Percentiles rank a stretch among this genome's conserved stretches.
Conservation (phyloP, 2,113 vertebrate species). For the Copsychus sechellarum region DNA sequence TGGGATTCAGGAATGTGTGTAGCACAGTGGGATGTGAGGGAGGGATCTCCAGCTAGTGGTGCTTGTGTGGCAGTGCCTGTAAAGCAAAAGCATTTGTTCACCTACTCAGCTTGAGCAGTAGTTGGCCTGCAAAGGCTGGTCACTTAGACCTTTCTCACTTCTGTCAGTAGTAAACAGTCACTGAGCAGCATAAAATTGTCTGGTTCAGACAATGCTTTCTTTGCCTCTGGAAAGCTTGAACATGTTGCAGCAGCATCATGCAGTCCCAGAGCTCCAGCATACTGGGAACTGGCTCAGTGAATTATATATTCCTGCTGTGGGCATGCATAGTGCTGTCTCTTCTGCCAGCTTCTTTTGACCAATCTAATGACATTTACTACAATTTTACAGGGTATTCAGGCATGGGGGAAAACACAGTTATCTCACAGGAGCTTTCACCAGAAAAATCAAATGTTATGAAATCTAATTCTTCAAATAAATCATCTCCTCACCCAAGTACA, state of each 20-base stretch:
- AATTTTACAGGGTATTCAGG: conserved; percentile 76
- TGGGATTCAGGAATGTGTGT: neutral
- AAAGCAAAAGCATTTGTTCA: neutral
- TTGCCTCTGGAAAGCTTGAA: conserved; percentile 36
- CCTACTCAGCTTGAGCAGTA: fast-evolving
- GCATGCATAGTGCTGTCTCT: neutral
- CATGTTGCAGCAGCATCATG: neutral
- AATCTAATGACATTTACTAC: neutral
- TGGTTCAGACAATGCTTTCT: neutral
- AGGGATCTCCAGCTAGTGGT: neutral
- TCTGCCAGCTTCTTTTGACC: neutral
- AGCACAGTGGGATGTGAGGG: neutral
- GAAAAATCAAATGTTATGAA: conserved; percentile 72
- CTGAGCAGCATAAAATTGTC: neutral
- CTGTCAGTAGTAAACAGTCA: neutral
- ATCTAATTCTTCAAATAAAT: conserved; percentile 73
- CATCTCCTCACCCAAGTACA: conserved; percentile 78
- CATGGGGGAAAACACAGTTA: conserved; percentile 81
- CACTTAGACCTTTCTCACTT: neutral
- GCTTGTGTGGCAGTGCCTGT: neutral
- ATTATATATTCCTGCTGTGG: fast-evolving
- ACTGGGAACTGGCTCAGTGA: neutral
- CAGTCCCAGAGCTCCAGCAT: neutral
- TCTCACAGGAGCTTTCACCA: conserved; percentile 73
- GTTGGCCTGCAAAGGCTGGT: neutral